Conservation (phyloP, 1,140 invertebrate species). For the Chironomus tepperi region DNA sequence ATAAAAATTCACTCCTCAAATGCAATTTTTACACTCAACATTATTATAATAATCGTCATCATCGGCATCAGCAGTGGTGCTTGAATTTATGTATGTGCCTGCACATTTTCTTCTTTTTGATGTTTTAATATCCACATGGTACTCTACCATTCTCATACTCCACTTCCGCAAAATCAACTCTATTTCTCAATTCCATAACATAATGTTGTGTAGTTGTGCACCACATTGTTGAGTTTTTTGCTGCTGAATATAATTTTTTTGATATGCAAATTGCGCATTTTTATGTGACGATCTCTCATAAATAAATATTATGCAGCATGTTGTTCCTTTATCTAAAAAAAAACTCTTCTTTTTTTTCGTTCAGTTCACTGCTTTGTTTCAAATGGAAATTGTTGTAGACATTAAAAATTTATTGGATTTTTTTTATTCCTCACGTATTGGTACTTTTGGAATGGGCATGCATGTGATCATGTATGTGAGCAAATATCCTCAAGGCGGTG, state of each 20-base stretch:
- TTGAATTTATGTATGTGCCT: background rate
- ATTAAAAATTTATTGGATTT: conserved; percentile 21
- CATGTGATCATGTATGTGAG: background rate
- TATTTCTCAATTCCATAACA: background rate
- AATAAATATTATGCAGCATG: conserved; percentile 21
- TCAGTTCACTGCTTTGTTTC: background rate
- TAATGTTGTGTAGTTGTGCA: conserved; percentile 7
- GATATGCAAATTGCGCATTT: conserved; percentile 20
- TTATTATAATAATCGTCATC: too few relatives aligned
- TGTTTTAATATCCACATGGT: conserved; percentile 12
- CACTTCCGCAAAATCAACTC: too few relatives aligned
- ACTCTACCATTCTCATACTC: background rate
- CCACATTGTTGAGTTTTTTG: conserved; percentile 6
- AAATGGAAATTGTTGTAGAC: conserved; percentile 9
- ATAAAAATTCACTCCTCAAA: too few relatives aligned
- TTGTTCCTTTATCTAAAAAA: background rate
- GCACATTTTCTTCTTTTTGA: background rate
- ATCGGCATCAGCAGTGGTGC: too few relatives aligned
- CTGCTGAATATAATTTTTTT: conserved; percentile 10
- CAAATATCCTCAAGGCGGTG: too few relatives aligned
- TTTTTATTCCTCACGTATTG: conserved; percentile 7
- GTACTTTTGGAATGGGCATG: background rate
- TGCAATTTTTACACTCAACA: too few relatives aligned
- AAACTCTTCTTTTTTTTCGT: background rate
- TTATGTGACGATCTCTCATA: conserved; percentile 21